These are phyloP conservation scores for Clarias pachynema DNA, from an alignment of 2,797 vertebrate genomes.

Conservation along the genomic window DNA sequence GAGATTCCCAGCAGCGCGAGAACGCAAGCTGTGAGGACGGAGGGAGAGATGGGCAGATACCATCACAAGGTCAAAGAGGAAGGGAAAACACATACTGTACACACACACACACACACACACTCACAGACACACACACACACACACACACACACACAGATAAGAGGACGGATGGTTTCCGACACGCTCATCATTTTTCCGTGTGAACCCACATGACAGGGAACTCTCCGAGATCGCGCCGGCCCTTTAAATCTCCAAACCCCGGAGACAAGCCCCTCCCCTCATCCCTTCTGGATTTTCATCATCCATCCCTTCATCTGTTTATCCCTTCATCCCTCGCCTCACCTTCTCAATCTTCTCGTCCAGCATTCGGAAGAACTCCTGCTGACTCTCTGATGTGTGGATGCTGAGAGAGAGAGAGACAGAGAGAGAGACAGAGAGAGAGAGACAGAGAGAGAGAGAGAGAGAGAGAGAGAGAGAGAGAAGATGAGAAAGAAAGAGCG, in stretches of 20 bases:
- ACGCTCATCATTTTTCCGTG: slow-evolving; percentile 28
- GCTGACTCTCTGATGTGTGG: slow-evolving; percentile 90
- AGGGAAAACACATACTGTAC: neutral
- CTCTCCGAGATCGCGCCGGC: neutral
- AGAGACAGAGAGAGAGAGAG: neutral
- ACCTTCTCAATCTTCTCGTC: slow-evolving; percentile 91
- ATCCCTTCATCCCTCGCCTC: slow-evolving; percentile 48
- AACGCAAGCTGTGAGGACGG: neutral
- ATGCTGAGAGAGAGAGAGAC: slow-evolving; percentile 77
- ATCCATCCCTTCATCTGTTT: neutral
- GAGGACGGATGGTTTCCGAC: neutral
- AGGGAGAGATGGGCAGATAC: slow-evolving; percentile 11
- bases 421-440: slow-evolving; percentile 7
- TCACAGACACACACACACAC: too few relatives aligned
- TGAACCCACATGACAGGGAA: slow-evolving; percentile 21
- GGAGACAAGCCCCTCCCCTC: slow-evolving; percentile 3
- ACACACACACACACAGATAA: neutral
- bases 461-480: slow-evolving; percentile 9
- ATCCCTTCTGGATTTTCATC: neutral
- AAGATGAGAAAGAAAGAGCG: neutral
- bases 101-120: too few relatives aligned
- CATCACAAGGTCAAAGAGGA: neutral
- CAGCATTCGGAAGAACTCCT: slow-evolving; percentile 90
- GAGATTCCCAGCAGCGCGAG: neutral
- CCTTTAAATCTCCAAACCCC: slow-evolving; percentile 52